Evolutionary conservation across 2,888 invertebrate species (phyloP).

Genomic region (Caenorhabditis wallacei): DNA sequence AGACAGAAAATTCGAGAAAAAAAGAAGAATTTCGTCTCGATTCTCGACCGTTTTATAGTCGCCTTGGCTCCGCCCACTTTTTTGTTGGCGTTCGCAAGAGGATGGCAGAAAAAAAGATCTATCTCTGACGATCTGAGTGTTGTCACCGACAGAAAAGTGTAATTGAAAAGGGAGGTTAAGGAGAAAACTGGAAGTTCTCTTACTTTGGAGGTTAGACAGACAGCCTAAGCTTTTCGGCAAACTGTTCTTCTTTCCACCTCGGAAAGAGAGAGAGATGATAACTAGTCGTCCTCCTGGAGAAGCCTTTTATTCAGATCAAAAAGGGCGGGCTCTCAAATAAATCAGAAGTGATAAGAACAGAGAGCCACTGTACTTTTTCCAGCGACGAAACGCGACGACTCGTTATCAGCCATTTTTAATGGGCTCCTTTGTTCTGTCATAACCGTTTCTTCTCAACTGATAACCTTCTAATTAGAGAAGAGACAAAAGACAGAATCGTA

Average conservation of each 20-base stretch:
- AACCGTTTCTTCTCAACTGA: conserved; percentile 14
- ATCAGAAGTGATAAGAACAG: conserved; percentile 37
- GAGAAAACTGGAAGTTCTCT: conserved; percentile 36
- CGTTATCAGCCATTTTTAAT: conserved; percentile 24
- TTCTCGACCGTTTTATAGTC: conserved; percentile 53
- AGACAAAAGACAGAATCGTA: conserved; percentile 9
- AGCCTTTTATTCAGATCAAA: conserved; percentile 30
- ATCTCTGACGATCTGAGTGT: conserved; percentile 50
- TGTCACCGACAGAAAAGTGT: conserved; percentile 52
- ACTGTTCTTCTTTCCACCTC: conserved; percentile 29
- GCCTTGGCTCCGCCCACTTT: conserved; percentile 35
- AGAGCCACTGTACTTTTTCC: conserved; percentile 53
- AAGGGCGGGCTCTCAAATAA: conserved; percentile 20
- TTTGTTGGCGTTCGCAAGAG: neutral
- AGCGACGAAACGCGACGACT: conserved; percentile 14
- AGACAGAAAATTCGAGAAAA: neutral
- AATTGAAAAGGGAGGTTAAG: conserved; percentile 10
- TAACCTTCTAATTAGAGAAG: neutral
- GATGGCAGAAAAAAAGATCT: conserved; percentile 29
- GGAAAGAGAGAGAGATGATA: conserved; percentile 22
- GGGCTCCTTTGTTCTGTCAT: conserved; percentile 39
- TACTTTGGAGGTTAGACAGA: neutral
- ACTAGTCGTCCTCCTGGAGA: conserved; percentile 14
- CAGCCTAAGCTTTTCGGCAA: conserved; percentile 58
- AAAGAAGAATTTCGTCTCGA: neutral